Base-by-base conservation (phyloP, 2,113 vertebrate species). In the Cercocebus atys region DNA sequence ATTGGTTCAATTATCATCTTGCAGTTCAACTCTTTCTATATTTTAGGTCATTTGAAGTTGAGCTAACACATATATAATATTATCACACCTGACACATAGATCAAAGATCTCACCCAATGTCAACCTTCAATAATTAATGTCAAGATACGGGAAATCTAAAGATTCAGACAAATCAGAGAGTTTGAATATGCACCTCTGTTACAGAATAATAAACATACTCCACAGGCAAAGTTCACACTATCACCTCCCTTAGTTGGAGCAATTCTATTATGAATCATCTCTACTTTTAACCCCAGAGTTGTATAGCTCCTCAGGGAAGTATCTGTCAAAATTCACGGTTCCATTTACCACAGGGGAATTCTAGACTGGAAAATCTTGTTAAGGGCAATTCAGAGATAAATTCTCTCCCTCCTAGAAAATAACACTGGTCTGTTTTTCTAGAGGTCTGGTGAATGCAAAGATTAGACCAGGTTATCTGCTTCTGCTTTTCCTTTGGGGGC, bases 1-100 rank as follows among this genome's bases (percentile, higher is more conserved):
- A 64, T 89, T 84, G 86, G 7, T 96, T 85, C 25, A 12, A 4
- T 79, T 89, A 75, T 57, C 80, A 43, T 90, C 45, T 89, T 79
- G 38, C 89, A 66, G 14, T 95, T 93, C 22, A 55, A 55, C 73
- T 90, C 32, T 81, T 68, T 89, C 78, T 83, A n/a, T 91, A 78
- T 68, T 94, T 92, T 76, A 83, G 73, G 45, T 90, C 30, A 82
- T 82, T 88, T 40, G 59, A 50, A 76, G 47, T 40, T 82, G 45
- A 94, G 43, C 43, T 93, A 85, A 93, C 5, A 76, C 30, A 52
- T 4, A 92, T 38, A 40, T 66, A 70, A 40, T 66, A 70, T 61
- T 88, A 78, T 50, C 64, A 88, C 78, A 88, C 72, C 40, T n/a
- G 17, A 84, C 30, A 52, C 2, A 47, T 38, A 13, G 13, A 35